Percentiles rank a stretch among this genome's conserved stretches.
phyloP scores from a whole-genome alignment of 2,888 invertebrate species.

The Meganola albula region DNA sequence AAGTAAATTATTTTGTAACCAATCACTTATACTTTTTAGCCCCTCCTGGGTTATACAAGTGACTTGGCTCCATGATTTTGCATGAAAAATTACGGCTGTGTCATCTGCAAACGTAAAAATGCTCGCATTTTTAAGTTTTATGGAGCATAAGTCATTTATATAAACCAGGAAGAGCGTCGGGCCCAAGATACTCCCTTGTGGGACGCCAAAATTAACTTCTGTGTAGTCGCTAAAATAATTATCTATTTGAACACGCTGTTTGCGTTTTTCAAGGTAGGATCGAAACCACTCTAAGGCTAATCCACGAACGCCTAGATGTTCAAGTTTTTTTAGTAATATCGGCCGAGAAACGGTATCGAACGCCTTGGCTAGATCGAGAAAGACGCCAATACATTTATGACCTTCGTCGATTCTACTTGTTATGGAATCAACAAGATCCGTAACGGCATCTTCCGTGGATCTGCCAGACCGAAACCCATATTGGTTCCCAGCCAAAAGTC shows the following conservation, averaged over 20 bases:
- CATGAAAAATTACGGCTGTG: not conserved
- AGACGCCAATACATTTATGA: constrained; percentile 1
- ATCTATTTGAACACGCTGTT: not conserved
- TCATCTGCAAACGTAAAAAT: not conserved
- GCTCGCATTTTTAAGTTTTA: not conserved
- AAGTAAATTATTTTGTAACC: constrained; percentile 1
- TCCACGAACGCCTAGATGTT: not conserved
- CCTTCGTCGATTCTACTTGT: not conserved
- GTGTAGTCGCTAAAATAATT: not conserved
- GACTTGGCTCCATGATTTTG: not conserved
- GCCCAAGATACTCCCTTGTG: constrained; percentile 2
- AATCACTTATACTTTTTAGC: not conserved
- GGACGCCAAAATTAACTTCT: not conserved
- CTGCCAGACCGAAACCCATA: not conserved
- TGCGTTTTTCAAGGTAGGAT: not conserved
- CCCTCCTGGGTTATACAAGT: not conserved
- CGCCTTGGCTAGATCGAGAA: constrained; percentile 1
- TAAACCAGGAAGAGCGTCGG: constrained; percentile 1
- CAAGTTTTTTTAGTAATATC: not conserved
- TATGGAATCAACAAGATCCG: not conserved
- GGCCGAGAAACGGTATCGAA: not conserved
- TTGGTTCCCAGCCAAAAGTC: not conserved
- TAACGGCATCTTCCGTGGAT: constrained; percentile 1
- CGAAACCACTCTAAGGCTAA: constrained; percentile 1
- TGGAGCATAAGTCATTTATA: constrained; percentile 1